phyloP scores from a whole-genome alignment of 2,113 vertebrate species.

The Papio anubis region DNA sequence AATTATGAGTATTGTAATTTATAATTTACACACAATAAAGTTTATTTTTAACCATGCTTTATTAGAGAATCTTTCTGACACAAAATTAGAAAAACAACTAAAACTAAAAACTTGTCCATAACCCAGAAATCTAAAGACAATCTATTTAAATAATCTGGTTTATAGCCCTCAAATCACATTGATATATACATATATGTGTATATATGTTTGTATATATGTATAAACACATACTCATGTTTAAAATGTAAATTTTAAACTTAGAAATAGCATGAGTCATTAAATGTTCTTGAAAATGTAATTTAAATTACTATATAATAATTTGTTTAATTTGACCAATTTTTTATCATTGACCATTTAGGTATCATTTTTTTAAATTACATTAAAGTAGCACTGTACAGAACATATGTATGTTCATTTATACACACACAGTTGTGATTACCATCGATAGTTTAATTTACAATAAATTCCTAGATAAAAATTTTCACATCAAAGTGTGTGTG shows the following conservation, averaged over 20 bases:
- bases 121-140: not conserved
- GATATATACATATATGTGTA: not conserved
- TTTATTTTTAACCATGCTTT: not conserved
- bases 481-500: not conserved
- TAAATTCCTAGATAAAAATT: not conserved
- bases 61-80: not conserved
- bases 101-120: not conserved
- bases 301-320: slow-evolving; percentile 3
- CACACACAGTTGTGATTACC: not conserved
- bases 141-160: not conserved
- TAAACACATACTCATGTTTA: not conserved
- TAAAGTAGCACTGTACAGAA: not conserved
- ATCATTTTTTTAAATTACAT: not conserved
- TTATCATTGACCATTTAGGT: not conserved
- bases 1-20: not conserved
- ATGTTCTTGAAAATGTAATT: not conserved
- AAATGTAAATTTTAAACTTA: not conserved
- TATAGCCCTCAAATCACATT: not conserved
- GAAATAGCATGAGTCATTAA: not conserved
- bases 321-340: not conserved
- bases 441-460: slow-evolving; percentile 2
- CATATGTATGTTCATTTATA: not conserved
- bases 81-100: not conserved
- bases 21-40: not conserved
- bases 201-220: not conserved